Base-by-base conservation (phyloP, 2,888 invertebrate genomes). In the Amblyjoppa fuscipennis region DNA sequence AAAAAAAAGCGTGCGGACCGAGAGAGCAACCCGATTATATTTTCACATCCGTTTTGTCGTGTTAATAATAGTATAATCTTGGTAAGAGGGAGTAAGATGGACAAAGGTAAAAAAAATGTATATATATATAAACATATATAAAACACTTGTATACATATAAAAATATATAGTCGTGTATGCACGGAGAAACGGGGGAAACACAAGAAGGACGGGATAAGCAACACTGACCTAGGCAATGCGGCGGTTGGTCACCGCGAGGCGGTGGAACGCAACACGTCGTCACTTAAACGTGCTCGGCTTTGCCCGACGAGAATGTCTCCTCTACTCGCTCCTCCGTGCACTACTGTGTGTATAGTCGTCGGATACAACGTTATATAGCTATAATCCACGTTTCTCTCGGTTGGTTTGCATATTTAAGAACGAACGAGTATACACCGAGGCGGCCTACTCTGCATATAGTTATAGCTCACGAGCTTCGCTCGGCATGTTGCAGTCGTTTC, bases 211-310 rank as follows among this genome's bases (percentile, higher is more conserved):
- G 11, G 74, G 45, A 74, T 31, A 61, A 79, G 87, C 87, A 87
- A 85, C 89, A 90, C 90, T 90, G 90, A 90, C 90, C 90, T 88
- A 89, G 87, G 87, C 89, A 86, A 89, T 84, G 61, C 49, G 61
- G 61, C 45, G 45, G 74, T 49, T 74, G 61, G 74, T 74, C 74
- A 74, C 28, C 45, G 59, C 74, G 61, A 74, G 61, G 61, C 45
- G 28, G 74, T 61, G 61, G 61, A 74, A 61, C 31, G 61, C 61
- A 61, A 74, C 74, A 64, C 71, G 71, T 78, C 61, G 78, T 71
- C 53, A 49, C 77, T 69, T 71, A 83, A 51, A 85, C 31, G 76
- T 77, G 76, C 69, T 56, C 3, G 83, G 61, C 45, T 61, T 74
- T 74, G 74, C 74, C 34, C 74, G 59, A 61, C 74, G 74, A 31